Evolutionary conservation across 2,888 invertebrate species (phyloP), one percentile per base, ranked within the genome.

Genomic region (Melieria omissa): DNA sequence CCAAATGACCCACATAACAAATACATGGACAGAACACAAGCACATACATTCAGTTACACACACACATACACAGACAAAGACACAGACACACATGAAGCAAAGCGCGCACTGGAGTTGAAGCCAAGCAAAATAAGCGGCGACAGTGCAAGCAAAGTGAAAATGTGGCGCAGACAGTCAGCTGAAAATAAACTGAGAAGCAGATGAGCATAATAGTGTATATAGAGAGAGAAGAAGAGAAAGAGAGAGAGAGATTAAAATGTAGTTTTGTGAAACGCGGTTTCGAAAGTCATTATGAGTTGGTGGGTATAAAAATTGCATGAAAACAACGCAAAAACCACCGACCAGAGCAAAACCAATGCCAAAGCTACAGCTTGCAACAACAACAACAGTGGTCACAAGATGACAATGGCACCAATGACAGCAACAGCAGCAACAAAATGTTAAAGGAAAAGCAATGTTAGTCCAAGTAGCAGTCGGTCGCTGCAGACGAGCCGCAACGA

Each of bases 361-460:
- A 46, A 46, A 41, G 54, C n/a, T n/a, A 65, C 65, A 41, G 42
- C 6, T 29, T n/a, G 45, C 45, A 62, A 45, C 62, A 0, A 64
- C 64, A 64, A 64, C 9, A 41, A 64, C 47, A 14, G 12, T 12
- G 46, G 5, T 8, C 41, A 47, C 14, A 62, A 65, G 8, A 60
- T 60, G n/a, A 60, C 9, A n/a, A n/a, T 12, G 45, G 54, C 60
- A 68, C 41, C 42, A 42, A 46, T 54, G 42, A 52, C 44, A 52
- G 45, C 62, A 52, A 46, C 60, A 58, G 45, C 44, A 58, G 61
- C 68, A 44, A 29, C 61, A 58, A 44, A 61, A 68, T 54, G 29
- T 29, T 29, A 29, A 29, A 2, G 29, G 2, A 29, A 29, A 29
- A 29, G 29, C 29, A 29, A 29, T 29, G 29, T 29, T 46, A 55